Base-by-base conservation (phyloP, 2,888 invertebrate genomes). In the Cyrtodaria siliqua region DNA sequence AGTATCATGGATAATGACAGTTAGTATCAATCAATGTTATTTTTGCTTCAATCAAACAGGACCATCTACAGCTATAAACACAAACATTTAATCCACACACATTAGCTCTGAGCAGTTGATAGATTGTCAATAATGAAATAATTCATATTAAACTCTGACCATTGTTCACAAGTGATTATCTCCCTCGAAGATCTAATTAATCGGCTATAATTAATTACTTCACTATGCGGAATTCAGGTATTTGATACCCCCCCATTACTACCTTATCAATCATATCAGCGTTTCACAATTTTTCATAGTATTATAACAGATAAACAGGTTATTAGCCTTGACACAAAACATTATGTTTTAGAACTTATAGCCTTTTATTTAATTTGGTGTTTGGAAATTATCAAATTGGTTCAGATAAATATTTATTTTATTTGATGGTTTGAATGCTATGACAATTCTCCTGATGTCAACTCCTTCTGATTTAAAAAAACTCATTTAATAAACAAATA, bases 131-230 rank as follows among this genome's bases (percentile, higher is more conserved):
- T 26, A 27, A 27, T 53, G 53, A 27, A 53, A 26, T 27, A 53
- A 27, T 53, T 29, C 27, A 53, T 14, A 53, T 53, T 53, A 27
- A 53, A 26, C 26, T 14, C 27, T 53, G 27, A 26, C 53, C 29
- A 53, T 53, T 27, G 16, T 53, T 53, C 53, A 27, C 16, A 16
- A 29, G n/a, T 26, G 16, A 53, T 26, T 27, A 53, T 16, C 26
- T 16, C 16, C 20, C 44, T 12, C 6, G 44, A 16, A 44, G 38
- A 26, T 49, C 33, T 40, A 50, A 63, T 63, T 47, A 55, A 63
- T n/a, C 23, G 23, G 56, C 26, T 16, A 49, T 72, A 66, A 72
- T 72, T 66, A 72, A 66, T 66, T 72, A 66, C 66, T 49, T 64
- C 50, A 66, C 50, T 60, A 27, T 72, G 44, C 55, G 53, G 49